Conservation (phyloP, 2,113 vertebrate genomes). For the Mionectes macconnelli region DNA sequence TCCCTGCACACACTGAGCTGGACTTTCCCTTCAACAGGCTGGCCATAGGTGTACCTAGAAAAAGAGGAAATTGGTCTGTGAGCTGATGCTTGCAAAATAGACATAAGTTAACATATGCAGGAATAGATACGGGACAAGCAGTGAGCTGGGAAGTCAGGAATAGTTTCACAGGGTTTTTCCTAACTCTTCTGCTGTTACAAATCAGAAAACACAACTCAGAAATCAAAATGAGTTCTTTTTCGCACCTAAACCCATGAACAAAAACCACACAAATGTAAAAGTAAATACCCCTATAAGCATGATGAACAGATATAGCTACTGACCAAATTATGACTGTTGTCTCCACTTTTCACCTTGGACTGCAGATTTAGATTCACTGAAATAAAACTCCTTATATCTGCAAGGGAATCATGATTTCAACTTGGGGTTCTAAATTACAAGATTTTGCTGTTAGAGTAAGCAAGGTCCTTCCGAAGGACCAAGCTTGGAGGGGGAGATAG, state of each 20-base stretch:
- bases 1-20: slow-evolving; percentile 39
- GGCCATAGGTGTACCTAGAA: slow-evolving; percentile 64
- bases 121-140: background rate
- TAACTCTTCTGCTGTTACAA: background rate
- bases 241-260: background rate
- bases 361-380: background rate
- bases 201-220: background rate
- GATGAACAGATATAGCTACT: background rate
- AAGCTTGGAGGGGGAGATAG: background rate
- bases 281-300: background rate
- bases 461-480: background rate
- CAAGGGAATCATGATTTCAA: background rate
- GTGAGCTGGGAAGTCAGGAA: background rate
- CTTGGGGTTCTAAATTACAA: background rate
- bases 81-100: background rate
- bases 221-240: background rate
- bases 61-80: background rate
- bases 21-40: slow-evolving; percentile 57
- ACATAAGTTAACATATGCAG: background rate
- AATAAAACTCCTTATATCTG: background rate
- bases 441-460: background rate
- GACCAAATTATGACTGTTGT: background rate
- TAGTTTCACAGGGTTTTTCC: background rate
- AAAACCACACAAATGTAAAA: background rate
- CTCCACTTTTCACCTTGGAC: background rate